Evolutionary conservation across 2,888 invertebrate genomes (phyloP).

Genomic region (Lycocerus yunnanus): DNA sequence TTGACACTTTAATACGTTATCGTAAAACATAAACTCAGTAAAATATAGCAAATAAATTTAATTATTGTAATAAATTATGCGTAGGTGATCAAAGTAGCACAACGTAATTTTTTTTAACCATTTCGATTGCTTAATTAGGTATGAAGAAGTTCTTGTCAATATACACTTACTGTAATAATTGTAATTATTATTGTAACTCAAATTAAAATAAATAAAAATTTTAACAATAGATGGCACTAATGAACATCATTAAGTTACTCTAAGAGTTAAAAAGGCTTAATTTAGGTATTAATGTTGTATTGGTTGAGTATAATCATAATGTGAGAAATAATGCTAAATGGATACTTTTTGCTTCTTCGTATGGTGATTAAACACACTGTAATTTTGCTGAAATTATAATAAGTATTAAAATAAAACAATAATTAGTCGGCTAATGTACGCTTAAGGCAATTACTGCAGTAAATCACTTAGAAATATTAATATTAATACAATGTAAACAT

Average conservation of each 20-base stretch:
- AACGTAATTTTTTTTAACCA: neutral
- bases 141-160: neutral
- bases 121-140: neutral
- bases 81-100: neutral
- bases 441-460: neutral
- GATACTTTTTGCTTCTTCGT: neutral
- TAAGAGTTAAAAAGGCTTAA: neutral
- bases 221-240: neutral
- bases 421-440: neutral
- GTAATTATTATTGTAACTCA: neutral
- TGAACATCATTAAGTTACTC: neutral
- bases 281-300: neutral
- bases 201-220: neutral
- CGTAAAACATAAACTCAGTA: neutral
- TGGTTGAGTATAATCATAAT: neutral
- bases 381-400: neutral
- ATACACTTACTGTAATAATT: neutral
- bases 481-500: neutral
- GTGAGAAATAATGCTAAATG: neutral
- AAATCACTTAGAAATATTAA: neutral
- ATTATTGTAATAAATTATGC: neutral
- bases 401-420: neutral
- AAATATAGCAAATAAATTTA: neutral
- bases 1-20: neutral
- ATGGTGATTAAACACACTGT: neutral